Evolutionary conservation across 2,797 vertebrate species (phyloP).

Genomic region (Pteronotus mesoamericanus): DNA sequence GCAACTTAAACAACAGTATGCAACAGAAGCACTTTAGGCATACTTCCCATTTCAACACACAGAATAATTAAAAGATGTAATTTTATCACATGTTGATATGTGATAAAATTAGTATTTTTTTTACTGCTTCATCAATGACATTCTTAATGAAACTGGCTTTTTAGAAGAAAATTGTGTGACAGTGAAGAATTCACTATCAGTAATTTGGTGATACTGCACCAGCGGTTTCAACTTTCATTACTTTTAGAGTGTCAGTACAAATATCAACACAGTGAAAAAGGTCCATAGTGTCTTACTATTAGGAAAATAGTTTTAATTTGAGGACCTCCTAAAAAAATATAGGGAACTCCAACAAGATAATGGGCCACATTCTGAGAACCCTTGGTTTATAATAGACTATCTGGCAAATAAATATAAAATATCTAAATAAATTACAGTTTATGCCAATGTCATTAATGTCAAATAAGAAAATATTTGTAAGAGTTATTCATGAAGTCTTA

Average conservation of each 20-base stretch:
- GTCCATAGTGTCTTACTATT: not conserved
- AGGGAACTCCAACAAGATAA: not conserved
- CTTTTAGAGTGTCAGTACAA: not conserved
- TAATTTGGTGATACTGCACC: not conserved
- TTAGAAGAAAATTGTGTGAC: not conserved
- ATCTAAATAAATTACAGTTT: conserved; percentile 10
- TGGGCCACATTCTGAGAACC: not conserved
- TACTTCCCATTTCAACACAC: not conserved
- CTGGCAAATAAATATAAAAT: not conserved
- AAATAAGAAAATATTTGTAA: not conserved
- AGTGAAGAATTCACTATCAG: not conserved
- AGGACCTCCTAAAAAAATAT: not conserved
- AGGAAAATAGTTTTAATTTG: not conserved
- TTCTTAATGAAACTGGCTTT: conserved; percentile 7
- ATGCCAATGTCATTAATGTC: not conserved
- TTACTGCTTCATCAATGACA: not conserved
- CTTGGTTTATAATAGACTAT: not conserved
- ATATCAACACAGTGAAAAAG: not conserved
- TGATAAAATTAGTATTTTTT: not conserved
- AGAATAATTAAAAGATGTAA: not conserved
- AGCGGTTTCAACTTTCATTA: not conserved
- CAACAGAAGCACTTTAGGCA: not conserved
- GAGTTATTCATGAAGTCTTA: not conserved
- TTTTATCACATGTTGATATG: not conserved
- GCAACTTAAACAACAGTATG: not conserved